These are phyloP conservation scores for Ceryle rudis DNA, from an alignment of 2,797 vertebrate species.

Conservation along the genomic window DNA sequence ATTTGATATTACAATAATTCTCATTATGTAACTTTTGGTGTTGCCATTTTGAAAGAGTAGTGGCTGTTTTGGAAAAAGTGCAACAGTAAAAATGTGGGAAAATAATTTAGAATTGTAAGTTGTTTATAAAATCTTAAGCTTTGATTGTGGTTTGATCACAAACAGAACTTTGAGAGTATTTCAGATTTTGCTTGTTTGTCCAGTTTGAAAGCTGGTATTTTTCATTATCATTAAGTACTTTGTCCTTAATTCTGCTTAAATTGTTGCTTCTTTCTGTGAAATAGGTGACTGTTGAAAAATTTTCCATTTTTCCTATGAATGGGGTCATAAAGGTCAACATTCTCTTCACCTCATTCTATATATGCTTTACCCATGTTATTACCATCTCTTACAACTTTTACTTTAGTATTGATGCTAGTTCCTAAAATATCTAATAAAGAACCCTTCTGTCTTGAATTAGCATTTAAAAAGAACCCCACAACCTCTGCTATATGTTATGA, in stretches of 20 bases:
- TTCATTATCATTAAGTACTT: background rate
- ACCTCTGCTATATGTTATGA: background rate
- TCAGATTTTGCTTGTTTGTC: background rate
- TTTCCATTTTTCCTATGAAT: background rate
- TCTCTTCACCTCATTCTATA: background rate
- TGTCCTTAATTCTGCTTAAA: too few relatives aligned
- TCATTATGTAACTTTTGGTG: background rate
- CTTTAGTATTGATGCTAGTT: background rate
- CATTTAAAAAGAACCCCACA: background rate
- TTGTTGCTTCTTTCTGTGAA: background rate
- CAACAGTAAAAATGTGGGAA: background rate
- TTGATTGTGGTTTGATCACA: background rate
- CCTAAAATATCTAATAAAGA: background rate
- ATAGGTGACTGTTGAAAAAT: background rate
- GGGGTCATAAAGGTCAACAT: background rate
- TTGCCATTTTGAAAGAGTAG: background rate
- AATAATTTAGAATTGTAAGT: rapidly evolving
- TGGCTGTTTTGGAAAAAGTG: background rate
- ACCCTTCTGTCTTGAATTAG: background rate
- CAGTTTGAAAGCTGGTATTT: background rate
- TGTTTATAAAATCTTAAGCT: background rate
- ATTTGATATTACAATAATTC: background rate
- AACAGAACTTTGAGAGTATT: background rate
- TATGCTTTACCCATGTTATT: background rate
- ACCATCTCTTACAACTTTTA: background rate